phyloP scores from a whole-genome alignment of 1,140 invertebrate genomes.

The Trichonephila clavata region DNA sequence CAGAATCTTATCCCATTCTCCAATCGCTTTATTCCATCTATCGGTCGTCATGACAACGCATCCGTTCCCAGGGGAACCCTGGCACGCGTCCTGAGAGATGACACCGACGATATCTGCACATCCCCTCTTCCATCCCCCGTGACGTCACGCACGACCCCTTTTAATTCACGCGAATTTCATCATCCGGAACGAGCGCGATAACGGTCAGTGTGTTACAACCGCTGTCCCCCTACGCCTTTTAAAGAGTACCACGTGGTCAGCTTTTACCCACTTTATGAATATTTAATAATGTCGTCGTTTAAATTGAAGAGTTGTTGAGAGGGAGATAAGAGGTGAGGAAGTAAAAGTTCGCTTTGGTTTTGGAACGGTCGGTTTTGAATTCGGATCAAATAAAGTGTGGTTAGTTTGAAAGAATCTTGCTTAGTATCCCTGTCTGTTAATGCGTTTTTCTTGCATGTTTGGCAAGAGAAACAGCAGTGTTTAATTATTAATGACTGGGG shows the following conservation, averaged over 20 bases:
- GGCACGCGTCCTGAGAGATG: slow-evolving; percentile 60
- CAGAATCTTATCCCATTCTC: slow-evolving; percentile 65
- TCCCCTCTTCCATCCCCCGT: background rate
- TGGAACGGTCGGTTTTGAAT: background rate
- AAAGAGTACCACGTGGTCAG: background rate
- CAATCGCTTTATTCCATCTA: slow-evolving; percentile 51
- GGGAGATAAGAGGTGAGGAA: background rate
- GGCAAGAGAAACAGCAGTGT: too few species aligned
- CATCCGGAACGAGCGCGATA: slow-evolving; percentile 62
- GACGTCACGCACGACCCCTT: slow-evolving; percentile 67
- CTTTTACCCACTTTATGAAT: slow-evolving; percentile 17
- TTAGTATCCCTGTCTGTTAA: background rate
- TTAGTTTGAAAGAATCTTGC: too few species aligned
- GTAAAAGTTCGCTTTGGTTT: background rate
- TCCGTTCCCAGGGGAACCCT: slow-evolving; percentile 59
- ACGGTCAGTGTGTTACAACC: slow-evolving; percentile 22
- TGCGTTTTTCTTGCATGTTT: background rate
- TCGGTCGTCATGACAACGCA: slow-evolving; percentile 59
- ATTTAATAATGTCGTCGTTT: slow-evolving; percentile 14
- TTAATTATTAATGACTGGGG: too few species aligned
- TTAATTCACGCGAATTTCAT: slow-evolving; percentile 69
- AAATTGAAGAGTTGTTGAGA: background rate
- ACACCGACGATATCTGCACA: slow-evolving; percentile 55
- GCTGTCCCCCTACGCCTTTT: background rate
- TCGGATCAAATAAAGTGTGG: too few species aligned